A percentile compares a stretch with the other conserved stretches of the same genome.
Conservation (phyloP, 2,888 invertebrate species). For the Melanchra persicariae region DNA sequence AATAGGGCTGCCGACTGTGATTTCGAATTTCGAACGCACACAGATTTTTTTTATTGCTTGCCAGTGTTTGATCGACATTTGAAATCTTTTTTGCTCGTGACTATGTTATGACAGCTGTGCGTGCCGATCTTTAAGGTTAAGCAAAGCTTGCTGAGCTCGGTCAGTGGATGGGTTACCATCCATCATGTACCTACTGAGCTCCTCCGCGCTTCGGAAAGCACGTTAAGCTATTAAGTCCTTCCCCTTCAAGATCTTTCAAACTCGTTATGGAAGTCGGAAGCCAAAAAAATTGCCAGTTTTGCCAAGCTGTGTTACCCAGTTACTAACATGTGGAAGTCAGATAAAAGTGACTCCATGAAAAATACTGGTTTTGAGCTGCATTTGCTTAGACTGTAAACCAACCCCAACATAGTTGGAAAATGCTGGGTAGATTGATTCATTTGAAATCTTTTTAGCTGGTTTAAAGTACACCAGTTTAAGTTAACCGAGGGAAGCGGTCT, state of each 20-base stretch:
- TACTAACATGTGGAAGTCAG: not conserved
- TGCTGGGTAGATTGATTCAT: no score
- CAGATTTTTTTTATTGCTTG: conserved; percentile 49
- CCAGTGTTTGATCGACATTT: conserved; percentile 41
- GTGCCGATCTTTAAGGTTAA: not conserved
- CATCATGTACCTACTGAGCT: no score
- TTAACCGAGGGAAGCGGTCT: conserved; percentile 38
- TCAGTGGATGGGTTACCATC: not conserved
- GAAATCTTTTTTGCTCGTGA: conserved; percentile 7
- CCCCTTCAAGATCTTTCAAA: not conserved
- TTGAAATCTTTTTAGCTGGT: conserved; percentile 5
- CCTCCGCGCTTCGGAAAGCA: no score
- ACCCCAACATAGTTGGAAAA: not conserved
- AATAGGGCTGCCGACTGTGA: conserved; percentile 59
- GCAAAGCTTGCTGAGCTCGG: not conserved
- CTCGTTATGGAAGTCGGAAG: no score
- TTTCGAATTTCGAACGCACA: conserved; percentile 52
- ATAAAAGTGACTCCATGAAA: not conserved
- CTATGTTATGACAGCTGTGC: not conserved
- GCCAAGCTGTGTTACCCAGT: not conserved
- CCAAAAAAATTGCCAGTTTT: no score
- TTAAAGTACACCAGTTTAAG: conserved; percentile 32
- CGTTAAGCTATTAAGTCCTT: no score
- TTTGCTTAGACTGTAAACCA: not conserved
- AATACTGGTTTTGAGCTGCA: not conserved